These are phyloP conservation scores for Epinephelus lanceolatus DNA, from an alignment of 2,113 vertebrate genomes.

Conservation along the genomic window DNA sequence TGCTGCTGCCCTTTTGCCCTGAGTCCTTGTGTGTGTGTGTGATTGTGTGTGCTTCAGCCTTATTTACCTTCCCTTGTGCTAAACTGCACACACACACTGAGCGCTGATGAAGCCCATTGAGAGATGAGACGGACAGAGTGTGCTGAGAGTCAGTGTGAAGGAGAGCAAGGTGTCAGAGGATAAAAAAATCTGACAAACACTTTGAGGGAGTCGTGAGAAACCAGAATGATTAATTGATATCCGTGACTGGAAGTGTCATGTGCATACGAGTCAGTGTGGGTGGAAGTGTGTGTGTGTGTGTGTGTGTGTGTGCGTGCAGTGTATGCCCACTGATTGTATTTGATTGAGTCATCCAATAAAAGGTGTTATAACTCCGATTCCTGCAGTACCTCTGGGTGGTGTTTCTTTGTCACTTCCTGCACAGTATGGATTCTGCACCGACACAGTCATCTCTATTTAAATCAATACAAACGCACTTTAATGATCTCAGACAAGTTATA, in stretches of 20 bases:
- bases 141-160: conserved; percentile 22
- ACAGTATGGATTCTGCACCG: neutral
- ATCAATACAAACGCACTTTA: neutral
- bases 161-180: conserved; percentile 1
- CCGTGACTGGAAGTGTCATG: conserved; percentile 8
- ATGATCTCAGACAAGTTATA: neutral
- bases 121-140: neutral
- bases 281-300: neutral
- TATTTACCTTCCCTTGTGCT: conserved; percentile 25
- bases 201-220: conserved; percentile 39
- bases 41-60: conserved; percentile 12
- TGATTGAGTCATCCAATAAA: conserved; percentile 29
- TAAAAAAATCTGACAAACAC: conserved; percentile 20
- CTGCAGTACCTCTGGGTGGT: neutral
- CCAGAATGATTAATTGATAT: conserved; percentile 50
- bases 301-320: conserved; percentile 12
- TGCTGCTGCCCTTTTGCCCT: neutral
- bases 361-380: neutral
- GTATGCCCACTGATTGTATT: neutral
- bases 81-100: conserved; percentile 18
- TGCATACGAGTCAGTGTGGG: neutral
- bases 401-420: neutral
- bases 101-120: neutral
- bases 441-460: neutral
- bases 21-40: neutral